Evolutionary conservation across 2,888 invertebrate species (phyloP).

Genomic region (Zonitis immaculata): DNA sequence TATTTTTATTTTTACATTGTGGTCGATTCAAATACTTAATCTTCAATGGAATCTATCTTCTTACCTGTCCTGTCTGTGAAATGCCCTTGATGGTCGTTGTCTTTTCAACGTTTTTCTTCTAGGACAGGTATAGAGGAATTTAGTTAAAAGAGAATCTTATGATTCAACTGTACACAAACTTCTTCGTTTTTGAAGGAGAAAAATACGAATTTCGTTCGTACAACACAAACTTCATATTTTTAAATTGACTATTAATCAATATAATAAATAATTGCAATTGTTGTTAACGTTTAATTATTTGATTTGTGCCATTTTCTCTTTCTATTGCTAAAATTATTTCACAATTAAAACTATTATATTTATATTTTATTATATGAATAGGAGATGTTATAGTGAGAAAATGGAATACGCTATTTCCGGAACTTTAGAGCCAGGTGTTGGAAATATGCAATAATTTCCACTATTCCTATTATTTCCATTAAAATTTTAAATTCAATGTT

Average conservation of each 20-base stretch:
- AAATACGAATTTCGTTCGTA: too few relatives aligned
- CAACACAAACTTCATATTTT: too few relatives aligned
- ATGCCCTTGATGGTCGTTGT: neutral
- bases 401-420: slow-evolving; percentile 16
- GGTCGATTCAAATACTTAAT: neutral
- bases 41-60: neutral
- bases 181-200: too few relatives aligned
- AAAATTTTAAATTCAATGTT: slow-evolving; percentile 1
- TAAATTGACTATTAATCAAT: too few relatives aligned
- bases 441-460: slow-evolving; percentile 12
- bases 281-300: slow-evolving; percentile 16
- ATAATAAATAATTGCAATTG: slow-evolving; percentile 14
- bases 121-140: neutral
- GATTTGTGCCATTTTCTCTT: too few relatives aligned
- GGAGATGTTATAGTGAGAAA: too few relatives aligned
- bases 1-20: too few relatives aligned
- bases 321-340: too few relatives aligned
- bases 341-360: too few relatives aligned
- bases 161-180: neutral
- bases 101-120: neutral
- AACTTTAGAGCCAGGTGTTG: slow-evolving; percentile 14
- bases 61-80: neutral
- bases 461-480: too few relatives aligned
- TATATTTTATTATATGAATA: too few relatives aligned
- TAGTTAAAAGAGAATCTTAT: too few relatives aligned